Base-by-base conservation (phyloP, 2,888 invertebrate species). In the Caenorhabditis imperialis region DNA sequence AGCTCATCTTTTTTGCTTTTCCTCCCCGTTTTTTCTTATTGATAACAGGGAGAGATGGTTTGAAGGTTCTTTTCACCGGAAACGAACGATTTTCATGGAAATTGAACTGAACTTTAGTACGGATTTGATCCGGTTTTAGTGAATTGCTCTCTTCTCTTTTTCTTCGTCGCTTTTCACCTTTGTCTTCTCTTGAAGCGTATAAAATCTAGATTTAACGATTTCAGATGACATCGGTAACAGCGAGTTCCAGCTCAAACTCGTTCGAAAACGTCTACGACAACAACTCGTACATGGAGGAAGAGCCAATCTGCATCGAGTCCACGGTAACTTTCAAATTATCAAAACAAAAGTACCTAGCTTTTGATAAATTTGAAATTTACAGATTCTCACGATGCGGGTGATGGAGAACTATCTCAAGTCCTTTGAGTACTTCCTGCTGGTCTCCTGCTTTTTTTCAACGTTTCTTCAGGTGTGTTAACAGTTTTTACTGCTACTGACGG, bases 361-460 rank as follows among this genome's bases (percentile, higher is more conserved):
- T 37, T 16, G 1, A 47, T 45, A 10, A 10, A 3, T 0, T 27
- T 25, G 18, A 23, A 12, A 0, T 30, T 14, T 16, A 20, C 73
- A 77, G 77, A 53, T 73, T 27, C 38, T 77, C 10, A 70, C 60
- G 12, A 33, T 47, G 33, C 20, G 44, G 16, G 35, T 44, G 1
- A 42, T 70, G 53, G 63, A 73, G 18, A 58, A 63, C 18, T 60
- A 70, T 58, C 60, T 78, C 14, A 67, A 63, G 23, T 50, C 53
- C 0, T 72, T 75, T 51, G 77, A 78, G 16, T 72, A 65, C n/a
- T 58, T 62, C 20, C 53, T 78, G 0, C 25, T 69, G 6, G 44
- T 75, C 10, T 57, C 69, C 6, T 78, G 75, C 40, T 67, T 72
- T 22, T 55, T 62, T 25, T 75, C 77, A 5, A 75, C 77, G 3